Base-by-base conservation (phyloP, 2,888 invertebrate species). In the Cinara cedri region DNA sequence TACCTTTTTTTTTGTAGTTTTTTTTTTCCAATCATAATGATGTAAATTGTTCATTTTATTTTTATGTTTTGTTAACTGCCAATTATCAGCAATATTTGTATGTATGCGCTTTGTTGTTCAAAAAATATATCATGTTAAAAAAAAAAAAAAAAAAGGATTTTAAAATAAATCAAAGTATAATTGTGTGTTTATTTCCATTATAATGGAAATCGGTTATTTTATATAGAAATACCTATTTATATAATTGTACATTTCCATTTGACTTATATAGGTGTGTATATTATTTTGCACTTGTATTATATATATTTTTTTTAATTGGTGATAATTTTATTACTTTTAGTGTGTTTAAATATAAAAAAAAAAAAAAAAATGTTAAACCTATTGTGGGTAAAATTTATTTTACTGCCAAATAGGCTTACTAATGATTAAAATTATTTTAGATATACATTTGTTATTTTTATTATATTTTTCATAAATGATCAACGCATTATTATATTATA, bases 21-120 rank as follows among this genome's bases (percentile, higher is more conserved):
- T 42, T 34, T 11, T 21, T 65, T 51, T 74, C 74, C 63, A 63
- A 65, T 62, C 42, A n/a, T 65, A 44, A 42, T 9, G n/a, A 42
- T 65, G 74, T 54, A 62, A 74, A 54, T 74, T 74, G 42, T 74
- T 65, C 14, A 54, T 74, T 54, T 63, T 74, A 54, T 63, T 63
- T 65, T 65, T 74, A 62, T 63, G 63, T 74, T 74, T 63, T 42
- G 54, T 74, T n/a, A 74, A 74, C 74, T 74, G 74, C 54, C 54
- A 74, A 74, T 44, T 74, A 63, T 74, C 34, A 65, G 63, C 74
- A 63, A 74, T 74, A 74, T 63, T 21, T 74, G 4, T 24, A 63
- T 74, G 4, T 24, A 63, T 44, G 54, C 16, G 63, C 74, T 74
- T 74, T 74, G 42, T 65, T 44, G 14, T 63, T 16, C 24, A 13